Evolutionary conservation across 2,888 invertebrate genomes (phyloP).

Genomic region (Iphiclides podalirius): DNA sequence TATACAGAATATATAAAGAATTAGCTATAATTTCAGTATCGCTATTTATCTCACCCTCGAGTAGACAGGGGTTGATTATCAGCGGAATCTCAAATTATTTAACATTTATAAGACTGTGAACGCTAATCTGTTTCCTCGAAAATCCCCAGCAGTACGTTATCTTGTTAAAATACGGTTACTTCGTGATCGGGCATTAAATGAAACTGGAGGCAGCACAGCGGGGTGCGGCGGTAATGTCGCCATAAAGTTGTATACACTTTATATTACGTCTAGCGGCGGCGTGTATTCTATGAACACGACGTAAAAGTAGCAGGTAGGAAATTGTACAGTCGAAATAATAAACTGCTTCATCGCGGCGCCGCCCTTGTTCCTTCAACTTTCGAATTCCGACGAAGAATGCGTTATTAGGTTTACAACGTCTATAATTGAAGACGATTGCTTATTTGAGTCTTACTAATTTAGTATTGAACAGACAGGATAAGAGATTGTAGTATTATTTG

Average conservation of each 20-base stretch:
- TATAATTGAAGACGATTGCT: too few relatives aligned
- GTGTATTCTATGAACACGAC: conserved; percentile 6
- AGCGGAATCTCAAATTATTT: too few relatives aligned
- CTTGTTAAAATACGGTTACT: conserved; percentile 7
- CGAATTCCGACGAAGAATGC: conserved; percentile 1
- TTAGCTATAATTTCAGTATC: too few relatives aligned
- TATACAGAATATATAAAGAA: too few relatives aligned
- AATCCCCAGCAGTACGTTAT: neutral
- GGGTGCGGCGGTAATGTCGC: conserved; percentile 12
- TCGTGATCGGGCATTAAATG: conserved; percentile 13
- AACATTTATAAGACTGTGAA: conserved; percentile 11
- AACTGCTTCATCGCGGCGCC: conserved; percentile 5
- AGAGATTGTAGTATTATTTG: too few relatives aligned
- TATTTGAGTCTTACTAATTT: too few relatives aligned
- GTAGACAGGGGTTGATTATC: too few relatives aligned
- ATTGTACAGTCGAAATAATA: conserved; percentile 11
- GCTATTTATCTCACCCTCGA: too few relatives aligned
- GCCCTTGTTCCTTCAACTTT: neutral
- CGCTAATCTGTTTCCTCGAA: conserved; percentile 6
- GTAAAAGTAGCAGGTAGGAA: conserved; percentile 17
- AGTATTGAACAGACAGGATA: too few relatives aligned
- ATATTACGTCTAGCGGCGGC: conserved; percentile 12
- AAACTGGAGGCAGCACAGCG: conserved; percentile 11
- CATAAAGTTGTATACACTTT: conserved; percentile 21
- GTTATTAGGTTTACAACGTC: too few relatives aligned